Conservation (phyloP, 2,797 vertebrate species). For the Rhabdomys pumilio region DNA sequence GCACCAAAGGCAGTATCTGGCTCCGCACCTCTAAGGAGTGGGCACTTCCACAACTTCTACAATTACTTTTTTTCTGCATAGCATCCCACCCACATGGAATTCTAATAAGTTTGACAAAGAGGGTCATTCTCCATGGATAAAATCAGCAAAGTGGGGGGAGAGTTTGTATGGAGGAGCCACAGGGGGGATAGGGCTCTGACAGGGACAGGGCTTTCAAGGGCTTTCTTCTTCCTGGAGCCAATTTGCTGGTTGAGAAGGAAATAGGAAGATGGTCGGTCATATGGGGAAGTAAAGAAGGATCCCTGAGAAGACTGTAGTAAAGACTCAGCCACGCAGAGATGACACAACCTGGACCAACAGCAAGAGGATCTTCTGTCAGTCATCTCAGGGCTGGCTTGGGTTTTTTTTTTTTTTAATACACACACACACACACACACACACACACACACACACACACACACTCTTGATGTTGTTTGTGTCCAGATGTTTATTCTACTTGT, state of each 20-base stretch:
- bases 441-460: too few species aligned
- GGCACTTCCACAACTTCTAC: constrained; percentile 66
- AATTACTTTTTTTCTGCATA: background rate
- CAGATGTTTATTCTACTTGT: constrained; percentile 60
- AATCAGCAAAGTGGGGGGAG: constrained; percentile 71
- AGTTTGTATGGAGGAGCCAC: constrained; percentile 56
- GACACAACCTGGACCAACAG: background rate
- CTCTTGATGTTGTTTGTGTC: constrained; percentile 53
- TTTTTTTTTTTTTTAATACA: background rate
- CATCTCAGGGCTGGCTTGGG: background rate
- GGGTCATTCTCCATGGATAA: constrained; percentile 76
- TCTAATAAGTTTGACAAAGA: constrained; percentile 81
- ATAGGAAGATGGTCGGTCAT: background rate
- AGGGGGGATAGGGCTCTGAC: constrained; percentile 37
- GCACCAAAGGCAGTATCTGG: constrained; percentile 64
- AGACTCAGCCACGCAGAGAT: background rate
- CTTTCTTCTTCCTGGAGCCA: background rate
- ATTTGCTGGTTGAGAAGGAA: background rate
- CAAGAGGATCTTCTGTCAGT: background rate
- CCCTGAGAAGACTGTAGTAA: background rate
- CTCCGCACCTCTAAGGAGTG: constrained; percentile 64
- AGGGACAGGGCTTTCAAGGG: background rate
- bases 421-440: too few species aligned
- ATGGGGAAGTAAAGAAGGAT: background rate
- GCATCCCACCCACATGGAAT: constrained; percentile 79